Base-by-base conservation (phyloP, 2,113 vertebrate genomes). In the Plecotus auritus region DNA sequence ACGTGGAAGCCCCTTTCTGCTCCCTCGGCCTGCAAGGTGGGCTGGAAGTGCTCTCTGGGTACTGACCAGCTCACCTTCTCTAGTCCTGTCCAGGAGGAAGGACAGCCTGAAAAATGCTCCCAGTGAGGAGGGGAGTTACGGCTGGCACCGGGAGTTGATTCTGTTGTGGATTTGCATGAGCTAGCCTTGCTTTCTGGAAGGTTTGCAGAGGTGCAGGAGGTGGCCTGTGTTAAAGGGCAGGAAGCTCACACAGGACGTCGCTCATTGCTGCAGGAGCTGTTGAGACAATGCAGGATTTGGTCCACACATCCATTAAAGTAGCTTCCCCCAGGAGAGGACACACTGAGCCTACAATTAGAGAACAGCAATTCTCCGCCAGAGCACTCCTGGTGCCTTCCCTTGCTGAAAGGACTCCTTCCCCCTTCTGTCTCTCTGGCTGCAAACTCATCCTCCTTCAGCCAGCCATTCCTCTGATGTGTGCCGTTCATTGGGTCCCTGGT, bases 401-500 rank as follows among this genome's bases (percentile, higher is more conserved):
- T 7, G 61, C 88, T 40, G 23, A 59, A 66, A 73, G 9, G 47
- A 80, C 51, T 51, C 30, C 66, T 66, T 14, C 20, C 47, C 76
- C 13, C 8, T 7, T 69, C 49, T 8, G 13, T 13, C n/a, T 69
- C n/a, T 18, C 20, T 10, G 40, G 35, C 32, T 66, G 61, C 69
- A 72, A 83, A 35, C 51, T 10, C 5, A 5, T 45, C 35, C 89
- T 32, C 30, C 28, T 61, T 84, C 22, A 42, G 17, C 78, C 40
- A n/a, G 54, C 45, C 45, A 16, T 74, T 94, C 81, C 61, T 87
- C 84, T 32, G 70, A 40, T 81, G 37, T 69, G 59, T 83, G 85
- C 64, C 69, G 22, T 72, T 59, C 66, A 61, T 42, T 59, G 35
- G 35, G 82, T 96, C 93, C 88, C 93, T 82, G 85, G 88, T 92